Percentiles rank a stretch among this genome's conserved stretches.
Evolutionary conservation across 2,888 invertebrate species (phyloP).

Genomic region (Eristalis pertinax): DNA sequence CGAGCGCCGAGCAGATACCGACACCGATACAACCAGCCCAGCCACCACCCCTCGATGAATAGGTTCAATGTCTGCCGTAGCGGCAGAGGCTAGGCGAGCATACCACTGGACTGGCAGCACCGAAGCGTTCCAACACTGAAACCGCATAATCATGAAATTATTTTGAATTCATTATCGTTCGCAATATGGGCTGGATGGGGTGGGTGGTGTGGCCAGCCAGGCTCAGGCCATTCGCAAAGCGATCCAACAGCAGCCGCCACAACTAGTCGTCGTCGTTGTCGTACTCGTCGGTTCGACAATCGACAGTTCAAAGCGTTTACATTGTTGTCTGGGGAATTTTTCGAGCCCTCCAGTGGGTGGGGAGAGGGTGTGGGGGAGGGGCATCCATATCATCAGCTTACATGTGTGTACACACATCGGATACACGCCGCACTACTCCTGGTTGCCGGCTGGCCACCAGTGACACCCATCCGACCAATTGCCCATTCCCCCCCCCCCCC

Average conservation of each 20-base stretch:
- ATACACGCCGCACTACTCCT: conserved; percentile 39
- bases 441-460: conserved; percentile 1
- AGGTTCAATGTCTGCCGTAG: conserved; percentile 36
- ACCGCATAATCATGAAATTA: conserved; percentile 65
- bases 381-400: conserved; percentile 10
- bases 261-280: not conserved
- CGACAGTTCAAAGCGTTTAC: conserved; percentile 48
- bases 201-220: not conserved
- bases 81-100: not conserved
- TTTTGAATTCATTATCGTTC: conserved; percentile 63
- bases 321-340: conserved; percentile 61
- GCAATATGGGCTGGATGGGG: conserved; percentile 33
- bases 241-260: not conserved
- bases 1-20: not conserved
- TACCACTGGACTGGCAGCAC: not conserved
- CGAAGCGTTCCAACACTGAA: conserved; percentile 13
- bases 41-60: conserved; percentile 13
- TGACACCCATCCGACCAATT: not conserved
- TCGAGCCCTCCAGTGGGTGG: conserved; percentile 1
- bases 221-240: not conserved
- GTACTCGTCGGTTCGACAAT: not conserved
- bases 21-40: conserved; percentile 7
- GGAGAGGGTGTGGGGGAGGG: no score
- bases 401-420: conserved; percentile 42
- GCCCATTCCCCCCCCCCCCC: no score